Evolutionary conservation across 2,888 invertebrate genomes (phyloP).

Genomic region (Pterostichus madidus): DNA sequence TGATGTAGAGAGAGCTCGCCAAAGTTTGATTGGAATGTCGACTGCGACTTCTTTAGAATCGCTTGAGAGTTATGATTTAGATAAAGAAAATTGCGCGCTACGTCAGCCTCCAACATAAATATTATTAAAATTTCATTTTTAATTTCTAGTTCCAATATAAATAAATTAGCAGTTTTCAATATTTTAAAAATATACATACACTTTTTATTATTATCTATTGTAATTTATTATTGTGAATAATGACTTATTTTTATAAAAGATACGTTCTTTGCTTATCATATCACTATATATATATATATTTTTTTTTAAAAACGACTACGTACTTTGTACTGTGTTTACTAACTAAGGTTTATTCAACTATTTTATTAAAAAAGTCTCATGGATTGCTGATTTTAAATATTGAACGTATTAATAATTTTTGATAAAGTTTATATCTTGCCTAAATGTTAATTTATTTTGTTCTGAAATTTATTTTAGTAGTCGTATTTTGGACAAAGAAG

Average conservation of each 20-base stretch:
- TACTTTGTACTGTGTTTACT: background rate
- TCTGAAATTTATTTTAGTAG: background rate
- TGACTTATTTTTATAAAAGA: background rate
- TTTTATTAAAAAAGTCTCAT: background rate
- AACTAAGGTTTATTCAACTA: background rate
- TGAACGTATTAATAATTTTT: too few species aligned
- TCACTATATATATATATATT: too few species aligned
- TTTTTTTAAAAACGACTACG: background rate
- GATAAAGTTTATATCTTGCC: too few species aligned
- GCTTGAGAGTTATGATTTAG: constrained; percentile 72
- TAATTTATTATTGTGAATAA: constrained; percentile 4
- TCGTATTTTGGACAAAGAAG: background rate
- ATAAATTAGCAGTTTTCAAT: constrained; percentile 27
- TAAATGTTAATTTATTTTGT: too few species aligned
- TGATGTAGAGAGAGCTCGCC: constrained; percentile 75
- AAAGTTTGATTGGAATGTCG: constrained; percentile 74
- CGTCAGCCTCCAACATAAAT: constrained; percentile 16
- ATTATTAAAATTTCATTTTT: constrained; percentile 13
- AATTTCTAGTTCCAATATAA: constrained; percentile 22
- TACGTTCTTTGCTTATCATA: background rate
- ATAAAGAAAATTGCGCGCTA: constrained; percentile 17
- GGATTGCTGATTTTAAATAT: too few species aligned
- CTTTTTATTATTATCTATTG: constrained; percentile 9
- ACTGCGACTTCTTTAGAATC: constrained; percentile 82
- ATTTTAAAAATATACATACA: constrained; percentile 16